Evolutionary conservation across 2,113 vertebrate genomes (phyloP).

Genomic region (Pterocles orientalis): DNA sequence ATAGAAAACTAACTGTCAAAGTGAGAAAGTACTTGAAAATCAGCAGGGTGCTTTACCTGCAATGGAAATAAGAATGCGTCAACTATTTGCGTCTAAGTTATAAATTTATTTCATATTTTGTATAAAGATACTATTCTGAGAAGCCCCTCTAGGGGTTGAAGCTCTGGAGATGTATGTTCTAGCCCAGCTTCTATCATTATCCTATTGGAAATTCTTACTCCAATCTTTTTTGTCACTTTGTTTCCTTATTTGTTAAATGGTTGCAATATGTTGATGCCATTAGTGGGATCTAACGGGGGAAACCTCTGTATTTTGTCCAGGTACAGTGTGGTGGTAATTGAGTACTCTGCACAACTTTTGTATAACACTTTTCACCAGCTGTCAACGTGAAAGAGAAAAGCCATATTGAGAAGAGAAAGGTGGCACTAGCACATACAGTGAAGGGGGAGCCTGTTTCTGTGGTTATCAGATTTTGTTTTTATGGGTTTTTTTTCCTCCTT

Average conservation of each 20-base stretch:
- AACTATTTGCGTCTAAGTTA: neutral
- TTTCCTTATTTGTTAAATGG: neutral
- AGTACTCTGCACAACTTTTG: neutral
- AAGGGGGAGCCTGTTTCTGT: accelerated
- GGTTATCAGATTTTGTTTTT: neutral
- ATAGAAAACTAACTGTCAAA: neutral
- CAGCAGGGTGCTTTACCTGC: neutral
- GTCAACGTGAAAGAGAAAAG: neutral
- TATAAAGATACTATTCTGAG: neutral
- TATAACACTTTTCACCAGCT: neutral
- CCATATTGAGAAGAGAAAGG: neutral
- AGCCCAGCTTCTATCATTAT: neutral
- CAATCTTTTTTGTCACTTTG: neutral
- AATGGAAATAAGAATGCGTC: neutral
- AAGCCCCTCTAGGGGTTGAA: neutral
- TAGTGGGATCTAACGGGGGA: neutral
- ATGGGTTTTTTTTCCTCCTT: accelerated
- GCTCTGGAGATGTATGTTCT: neutral
- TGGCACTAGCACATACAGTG: too few species aligned
- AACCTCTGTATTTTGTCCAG: neutral
- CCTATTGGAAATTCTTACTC: neutral
- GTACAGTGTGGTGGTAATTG: too few species aligned
- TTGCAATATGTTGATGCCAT: neutral
- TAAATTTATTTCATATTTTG: neutral
- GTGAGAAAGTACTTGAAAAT: neutral